Evolutionary conservation across 2,888 invertebrate genomes (phyloP), one percentile per base, ranked within the genome.

Genomic region (Lacanobia oleracea): DNA sequence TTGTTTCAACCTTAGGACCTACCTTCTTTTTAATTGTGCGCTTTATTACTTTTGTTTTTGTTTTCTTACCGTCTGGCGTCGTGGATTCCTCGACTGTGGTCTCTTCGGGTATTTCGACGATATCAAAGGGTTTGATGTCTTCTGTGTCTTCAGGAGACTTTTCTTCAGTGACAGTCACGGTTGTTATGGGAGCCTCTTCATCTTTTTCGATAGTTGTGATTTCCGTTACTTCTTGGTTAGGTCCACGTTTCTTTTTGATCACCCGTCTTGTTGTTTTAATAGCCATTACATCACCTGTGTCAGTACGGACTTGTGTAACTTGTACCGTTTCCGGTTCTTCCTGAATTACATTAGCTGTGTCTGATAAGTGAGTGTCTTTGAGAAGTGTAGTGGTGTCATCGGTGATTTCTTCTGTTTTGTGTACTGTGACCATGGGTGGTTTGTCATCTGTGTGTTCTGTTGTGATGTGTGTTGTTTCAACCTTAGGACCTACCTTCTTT

Each of bases 1-100:
- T 69, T 0, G 77, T 77, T 54, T 80, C 71, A 0, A 77, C 37
- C 2, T 50, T 69, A 0, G 76, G 77, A 54, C 81, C 80, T 66
- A 71, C 73, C 48, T 81, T 81, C 50, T 69, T 77, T 77, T 66
- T 77, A n/a, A 67, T 67, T 0, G 6, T 57, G 0, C 74, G 67
- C n/a, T 51, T 75, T 75, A 0, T 67, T 43, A 12, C 2, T 72
- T 72, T n/a, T 61, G 60, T 3, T 12, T 64, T 1, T 8, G 8
- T n/a, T n/a, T n/a, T n/a, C 75, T 75, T 79, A 75, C 80, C 79
- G 1, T 80, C 70, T n/a, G 76, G 57, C 0, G 65, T 7, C 5
- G 51, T 18, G 0, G n/a, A n/a, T 6, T 79, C 70, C 1, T 72
- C 72, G 0, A 76, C 12, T 0, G 61, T 56, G 0, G 37, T 70